Conservation (phyloP, 2,888 invertebrate genomes). For the Augochlorella aurata region DNA sequence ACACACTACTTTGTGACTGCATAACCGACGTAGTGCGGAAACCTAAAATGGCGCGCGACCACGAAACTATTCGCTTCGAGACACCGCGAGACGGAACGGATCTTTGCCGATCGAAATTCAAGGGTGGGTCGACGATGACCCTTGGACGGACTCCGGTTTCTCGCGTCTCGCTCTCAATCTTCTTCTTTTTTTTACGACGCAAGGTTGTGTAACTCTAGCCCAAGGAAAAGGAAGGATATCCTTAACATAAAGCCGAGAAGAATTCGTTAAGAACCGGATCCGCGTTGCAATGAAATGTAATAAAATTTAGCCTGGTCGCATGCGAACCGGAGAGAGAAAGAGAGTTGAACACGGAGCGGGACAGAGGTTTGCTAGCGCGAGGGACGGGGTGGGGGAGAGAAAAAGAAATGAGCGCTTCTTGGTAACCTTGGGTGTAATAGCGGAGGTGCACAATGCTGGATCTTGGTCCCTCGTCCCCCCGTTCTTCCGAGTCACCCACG, state of each 20-base stretch:
- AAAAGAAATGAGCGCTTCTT: constrained; percentile 51
- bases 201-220: neutral
- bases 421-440: constrained; percentile 73
- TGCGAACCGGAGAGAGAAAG: neutral
- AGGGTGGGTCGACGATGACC: neutral
- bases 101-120: neutral
- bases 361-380: constrained; percentile 1
- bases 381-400: constrained; percentile 10
- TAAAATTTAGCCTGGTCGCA: constrained; percentile 44
- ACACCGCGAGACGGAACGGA: too few species aligned
- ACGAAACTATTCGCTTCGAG: neutral
- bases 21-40: constrained; percentile 10
- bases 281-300: constrained; percentile 36
- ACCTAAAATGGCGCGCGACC: neutral
- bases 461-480: constrained; percentile 47
- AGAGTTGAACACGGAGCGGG: neutral
- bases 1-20: neutral
- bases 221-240: neutral
- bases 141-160: neutral
- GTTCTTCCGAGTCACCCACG: constrained; percentile 57
- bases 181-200: neutral
- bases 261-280: constrained; percentile 6
- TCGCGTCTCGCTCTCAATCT: neutral
- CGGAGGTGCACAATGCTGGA: constrained; percentile 66
- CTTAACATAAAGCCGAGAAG: neutral